phyloP scores from a whole-genome alignment of 2,113 vertebrate genomes.

The Crotalus horridus region DNA sequence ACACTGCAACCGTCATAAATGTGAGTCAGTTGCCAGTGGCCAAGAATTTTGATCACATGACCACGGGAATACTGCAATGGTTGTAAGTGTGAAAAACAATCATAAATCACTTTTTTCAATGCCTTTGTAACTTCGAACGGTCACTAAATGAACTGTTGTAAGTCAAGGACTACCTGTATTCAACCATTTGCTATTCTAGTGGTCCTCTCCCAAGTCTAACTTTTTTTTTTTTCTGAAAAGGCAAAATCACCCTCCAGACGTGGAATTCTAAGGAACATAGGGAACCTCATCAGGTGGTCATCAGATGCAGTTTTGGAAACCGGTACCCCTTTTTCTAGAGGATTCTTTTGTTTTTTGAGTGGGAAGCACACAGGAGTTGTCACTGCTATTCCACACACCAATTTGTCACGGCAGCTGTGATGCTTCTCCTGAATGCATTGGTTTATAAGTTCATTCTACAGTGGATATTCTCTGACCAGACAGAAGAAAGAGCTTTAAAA shows the following conservation, averaged over 20 bases:
- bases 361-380: background rate
- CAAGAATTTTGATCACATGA: background rate
- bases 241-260: background rate
- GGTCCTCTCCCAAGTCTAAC: background rate
- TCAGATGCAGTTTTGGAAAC: background rate
- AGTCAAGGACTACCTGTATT: background rate
- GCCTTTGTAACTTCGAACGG: background rate
- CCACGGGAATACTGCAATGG: background rate
- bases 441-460: background rate
- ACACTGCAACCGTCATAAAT: background rate
- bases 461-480: background rate
- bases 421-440: background rate
- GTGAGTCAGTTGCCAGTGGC: background rate
- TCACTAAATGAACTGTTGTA: background rate
- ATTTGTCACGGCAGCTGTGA: background rate
- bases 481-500: background rate
- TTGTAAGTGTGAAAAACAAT: background rate
- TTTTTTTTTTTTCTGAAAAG: background rate
- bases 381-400: background rate
- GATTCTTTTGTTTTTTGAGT: background rate
- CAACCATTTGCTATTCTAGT: slow-evolving; percentile 11
- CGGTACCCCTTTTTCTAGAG: background rate
- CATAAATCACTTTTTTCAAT: background rate
- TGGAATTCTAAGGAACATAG: background rate
- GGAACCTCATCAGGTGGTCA: background rate